phyloP scores from a whole-genome alignment of 2,797 vertebrate genomes.

The Diplodus puntazzo region DNA sequence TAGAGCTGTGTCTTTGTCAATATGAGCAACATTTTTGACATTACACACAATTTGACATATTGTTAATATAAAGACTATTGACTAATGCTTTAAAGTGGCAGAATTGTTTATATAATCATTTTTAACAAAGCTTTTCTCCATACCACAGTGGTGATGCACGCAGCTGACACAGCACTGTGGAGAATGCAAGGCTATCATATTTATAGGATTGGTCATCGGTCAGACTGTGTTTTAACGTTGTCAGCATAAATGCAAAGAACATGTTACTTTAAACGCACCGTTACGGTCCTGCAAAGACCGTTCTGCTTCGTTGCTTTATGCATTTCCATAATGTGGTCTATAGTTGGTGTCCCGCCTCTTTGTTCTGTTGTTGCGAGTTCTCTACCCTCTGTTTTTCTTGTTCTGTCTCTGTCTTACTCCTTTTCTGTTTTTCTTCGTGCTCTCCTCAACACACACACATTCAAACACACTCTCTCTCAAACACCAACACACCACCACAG shows the following conservation, averaged over 20 bases:
- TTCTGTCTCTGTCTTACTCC: neutral
- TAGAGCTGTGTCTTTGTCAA: neutral
- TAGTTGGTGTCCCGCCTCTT: neutral
- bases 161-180: too few species aligned
- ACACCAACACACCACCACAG: neutral
- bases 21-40: neutral
- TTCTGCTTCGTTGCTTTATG: neutral
- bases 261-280: neutral
- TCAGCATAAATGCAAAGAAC: constrained; percentile 2
- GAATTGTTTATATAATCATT: neutral
- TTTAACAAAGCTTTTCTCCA: neutral
- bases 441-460: constrained; percentile 4
- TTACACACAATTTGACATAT: neutral
- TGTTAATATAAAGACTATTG: neutral
- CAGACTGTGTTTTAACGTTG: neutral
- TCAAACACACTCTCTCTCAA: neutral
- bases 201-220: neutral
- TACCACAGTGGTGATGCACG: neutral
- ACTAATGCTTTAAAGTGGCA: neutral
- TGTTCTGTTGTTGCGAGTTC: neutral
- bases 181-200: neutral
- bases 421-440: constrained; percentile 9
- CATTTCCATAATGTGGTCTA: neutral
- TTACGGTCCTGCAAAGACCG: neutral
- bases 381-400: neutral